Evolutionary conservation across 2,797 vertebrate species (phyloP).

Genomic region (Borostomias antarcticus): DNA sequence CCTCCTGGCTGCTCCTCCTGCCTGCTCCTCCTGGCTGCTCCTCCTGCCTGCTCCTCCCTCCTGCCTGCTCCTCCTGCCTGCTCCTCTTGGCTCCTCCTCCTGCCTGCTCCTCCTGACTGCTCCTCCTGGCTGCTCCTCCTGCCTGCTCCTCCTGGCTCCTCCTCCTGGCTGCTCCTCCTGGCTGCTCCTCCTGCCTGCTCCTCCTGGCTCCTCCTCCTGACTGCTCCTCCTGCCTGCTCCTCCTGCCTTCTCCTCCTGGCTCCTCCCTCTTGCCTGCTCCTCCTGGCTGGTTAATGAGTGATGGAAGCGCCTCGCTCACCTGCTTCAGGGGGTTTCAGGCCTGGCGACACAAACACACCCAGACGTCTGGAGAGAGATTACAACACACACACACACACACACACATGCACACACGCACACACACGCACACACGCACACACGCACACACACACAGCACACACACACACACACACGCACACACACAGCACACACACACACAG

Average conservation of each 20-base stretch:
- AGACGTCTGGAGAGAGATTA: background rate
- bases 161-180: background rate
- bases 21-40: background rate
- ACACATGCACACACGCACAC: background rate
- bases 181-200: background rate
- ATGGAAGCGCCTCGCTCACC: conserved; percentile 26
- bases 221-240: background rate
- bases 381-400: background rate
- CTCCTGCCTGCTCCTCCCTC: background rate
- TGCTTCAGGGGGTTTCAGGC: background rate
- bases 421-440: background rate
- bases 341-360: background rate
- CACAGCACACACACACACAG: background rate
- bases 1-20: background rate
- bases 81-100: too few species aligned
- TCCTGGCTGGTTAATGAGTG: conserved; percentile 38
- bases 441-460: background rate
- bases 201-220: background rate
- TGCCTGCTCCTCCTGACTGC: background rate
- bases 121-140: background rate
- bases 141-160: background rate
- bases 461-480: background rate
- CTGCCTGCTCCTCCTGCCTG: background rate
- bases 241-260: too few species aligned
- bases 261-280: too few species aligned